phyloP scores from a whole-genome alignment of 2,113 vertebrate genomes.

The Elachura formosa region DNA sequence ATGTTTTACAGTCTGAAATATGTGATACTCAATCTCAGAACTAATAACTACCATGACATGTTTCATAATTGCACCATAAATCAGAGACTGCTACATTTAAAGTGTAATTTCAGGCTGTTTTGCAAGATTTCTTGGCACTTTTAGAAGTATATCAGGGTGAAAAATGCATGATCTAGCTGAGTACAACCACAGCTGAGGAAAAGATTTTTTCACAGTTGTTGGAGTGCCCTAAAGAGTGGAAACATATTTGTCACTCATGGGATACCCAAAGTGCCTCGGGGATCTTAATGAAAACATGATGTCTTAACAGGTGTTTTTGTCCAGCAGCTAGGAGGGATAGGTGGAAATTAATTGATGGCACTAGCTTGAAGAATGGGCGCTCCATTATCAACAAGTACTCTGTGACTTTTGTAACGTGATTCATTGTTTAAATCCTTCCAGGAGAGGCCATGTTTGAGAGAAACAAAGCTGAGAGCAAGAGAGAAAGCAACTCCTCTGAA shows the following conservation, averaged over 20 bases:
- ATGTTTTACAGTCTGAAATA: not conserved
- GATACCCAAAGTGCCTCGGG: not conserved
- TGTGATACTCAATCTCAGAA: not conserved
- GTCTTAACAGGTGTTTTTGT: not conserved
- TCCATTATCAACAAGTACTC: not conserved
- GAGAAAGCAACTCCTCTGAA: fast-evolving
- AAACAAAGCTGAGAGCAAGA: not conserved
- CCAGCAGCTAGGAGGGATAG: fast-evolving
- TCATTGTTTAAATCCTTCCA: not conserved
- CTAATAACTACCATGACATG: slow-evolving; percentile 6
- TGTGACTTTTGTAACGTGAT: not conserved
- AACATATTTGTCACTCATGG: not conserved
- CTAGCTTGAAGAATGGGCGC: not conserved
- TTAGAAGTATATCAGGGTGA: not conserved
- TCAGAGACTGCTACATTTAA: not conserved
- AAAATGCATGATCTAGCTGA: not conserved
- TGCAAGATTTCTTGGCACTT: not conserved
- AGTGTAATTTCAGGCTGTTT: not conserved
- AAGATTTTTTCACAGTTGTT: not conserved
- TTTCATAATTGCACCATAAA: slow-evolving; percentile 36
- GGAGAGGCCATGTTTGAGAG: not conserved
- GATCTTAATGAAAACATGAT: not conserved
- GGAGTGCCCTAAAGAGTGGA: not conserved
- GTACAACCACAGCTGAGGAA: not conserved
- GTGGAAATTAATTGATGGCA: not conserved